phyloP scores from a whole-genome alignment of 2,888 invertebrate species.

The Leucophenga montana region DNA sequence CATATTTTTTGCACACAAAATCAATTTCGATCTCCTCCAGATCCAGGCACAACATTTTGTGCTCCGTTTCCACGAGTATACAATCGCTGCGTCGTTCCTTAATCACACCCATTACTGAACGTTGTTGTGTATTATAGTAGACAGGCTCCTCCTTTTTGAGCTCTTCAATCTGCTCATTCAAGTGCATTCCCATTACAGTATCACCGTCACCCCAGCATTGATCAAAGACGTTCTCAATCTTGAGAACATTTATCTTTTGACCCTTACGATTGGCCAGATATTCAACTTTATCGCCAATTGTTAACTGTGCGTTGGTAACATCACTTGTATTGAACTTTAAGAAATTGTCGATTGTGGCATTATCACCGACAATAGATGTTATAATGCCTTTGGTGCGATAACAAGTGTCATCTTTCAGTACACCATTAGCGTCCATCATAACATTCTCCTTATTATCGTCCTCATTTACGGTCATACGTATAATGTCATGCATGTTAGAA shows the following conservation, averaged over 20 bases:
- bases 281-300: slow-evolving; percentile 75
- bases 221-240: slow-evolving; percentile 76
- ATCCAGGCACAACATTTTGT: slow-evolving; percentile 75
- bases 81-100: slow-evolving; percentile 40
- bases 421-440: slow-evolving; percentile 43
- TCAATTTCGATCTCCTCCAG: slow-evolving; percentile 78
- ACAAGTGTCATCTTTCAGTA: slow-evolving; percentile 37
- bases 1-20: slow-evolving; percentile 81
- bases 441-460: slow-evolving; percentile 7
- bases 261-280: slow-evolving; percentile 76
- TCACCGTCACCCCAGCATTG: slow-evolving; percentile 75
- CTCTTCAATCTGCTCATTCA: slow-evolving; percentile 50
- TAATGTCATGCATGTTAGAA: slow-evolving; percentile 34
- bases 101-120: slow-evolving; percentile 61
- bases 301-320: slow-evolving; percentile 70
- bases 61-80: slow-evolving; percentile 70
- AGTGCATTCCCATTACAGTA: slow-evolving; percentile 63
- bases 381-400: slow-evolving; percentile 74
- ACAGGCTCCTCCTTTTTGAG: slow-evolving; percentile 51
- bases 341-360: slow-evolving; percentile 77
- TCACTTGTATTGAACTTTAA: slow-evolving; percentile 75
- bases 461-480: slow-evolving; percentile 16
- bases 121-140: slow-evolving; percentile 62
- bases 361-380: slow-evolving; percentile 75
- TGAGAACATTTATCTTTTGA: slow-evolving; percentile 75